Percentiles rank a stretch among this genome's conserved stretches.
These are phyloP conservation scores for Marisa cornuarietis DNA, from an alignment of 1,140 invertebrate genomes.

Conservation along the genomic window DNA sequence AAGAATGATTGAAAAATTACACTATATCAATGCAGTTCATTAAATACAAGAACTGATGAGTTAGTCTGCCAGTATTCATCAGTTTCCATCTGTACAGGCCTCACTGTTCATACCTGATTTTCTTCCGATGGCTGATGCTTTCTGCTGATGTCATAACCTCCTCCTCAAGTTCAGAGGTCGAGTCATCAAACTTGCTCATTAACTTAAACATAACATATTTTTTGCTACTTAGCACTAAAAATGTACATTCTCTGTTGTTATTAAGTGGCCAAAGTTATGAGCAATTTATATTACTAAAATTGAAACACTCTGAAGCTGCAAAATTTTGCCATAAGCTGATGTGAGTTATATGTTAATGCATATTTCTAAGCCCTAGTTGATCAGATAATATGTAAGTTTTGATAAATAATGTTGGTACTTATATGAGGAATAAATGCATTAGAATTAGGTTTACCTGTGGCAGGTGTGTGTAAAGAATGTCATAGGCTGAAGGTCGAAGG, in stretches of 20 bases:
- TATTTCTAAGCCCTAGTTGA: too few species aligned
- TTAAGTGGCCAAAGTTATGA: too few species aligned
- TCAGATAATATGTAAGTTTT: too few species aligned
- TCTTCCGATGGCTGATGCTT: slow-evolving; percentile 41
- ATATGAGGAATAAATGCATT: not conserved
- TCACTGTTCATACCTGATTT: slow-evolving; percentile 31
- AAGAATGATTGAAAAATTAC: not conserved
- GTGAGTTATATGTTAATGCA: too few species aligned
- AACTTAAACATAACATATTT: slow-evolving; percentile 34
- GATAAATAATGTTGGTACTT: too few species aligned
- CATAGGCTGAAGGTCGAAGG: slow-evolving; percentile 68
- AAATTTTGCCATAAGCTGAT: not conserved
- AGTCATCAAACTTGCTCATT: slow-evolving; percentile 51
- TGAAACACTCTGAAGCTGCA: too few species aligned
- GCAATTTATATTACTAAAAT: too few species aligned
- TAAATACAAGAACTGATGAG: too few species aligned
- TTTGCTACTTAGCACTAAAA: too few species aligned
- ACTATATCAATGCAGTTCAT: too few species aligned
- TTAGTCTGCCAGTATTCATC: too few species aligned
- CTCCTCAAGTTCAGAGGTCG: slow-evolving; percentile 53
- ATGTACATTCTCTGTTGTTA: too few species aligned
- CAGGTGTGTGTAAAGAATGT: slow-evolving; percentile 67
- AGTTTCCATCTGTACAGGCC: not conserved
- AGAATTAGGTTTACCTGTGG: slow-evolving; percentile 43
- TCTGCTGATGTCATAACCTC: slow-evolving; percentile 39